Percentiles rank a stretch among this genome's conserved stretches.
phyloP scores from a whole-genome alignment of 2,113 vertebrate genomes.

The Platycercus adscitus region DNA sequence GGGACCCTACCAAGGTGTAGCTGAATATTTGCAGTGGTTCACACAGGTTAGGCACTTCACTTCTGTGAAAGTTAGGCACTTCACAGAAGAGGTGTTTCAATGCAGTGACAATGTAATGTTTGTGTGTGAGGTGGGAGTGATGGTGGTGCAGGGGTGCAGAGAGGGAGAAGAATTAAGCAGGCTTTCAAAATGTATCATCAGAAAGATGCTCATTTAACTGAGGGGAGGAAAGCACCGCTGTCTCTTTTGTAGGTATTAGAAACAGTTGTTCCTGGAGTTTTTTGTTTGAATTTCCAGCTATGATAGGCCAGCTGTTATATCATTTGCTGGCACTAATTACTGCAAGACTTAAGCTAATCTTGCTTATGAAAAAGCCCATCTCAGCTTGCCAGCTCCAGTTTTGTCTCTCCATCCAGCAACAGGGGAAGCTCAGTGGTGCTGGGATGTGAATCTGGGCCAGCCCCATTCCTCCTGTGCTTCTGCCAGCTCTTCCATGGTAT shows the following conservation, averaged over 20 bases:
- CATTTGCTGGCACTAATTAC: not conserved
- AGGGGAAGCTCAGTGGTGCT: fast-evolving
- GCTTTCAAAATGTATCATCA: not conserved
- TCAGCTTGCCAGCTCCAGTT: not conserved
- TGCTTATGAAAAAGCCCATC: not conserved
- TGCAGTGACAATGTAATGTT: not conserved
- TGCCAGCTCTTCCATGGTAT: not conserved
- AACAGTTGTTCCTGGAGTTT: not conserved
- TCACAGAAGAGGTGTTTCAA: not conserved
- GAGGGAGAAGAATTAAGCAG: not conserved
- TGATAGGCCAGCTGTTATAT: not conserved
- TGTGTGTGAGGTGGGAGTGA: not conserved
- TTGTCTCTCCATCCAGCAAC: not conserved
- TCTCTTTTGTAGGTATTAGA: not conserved
- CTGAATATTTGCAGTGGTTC: not conserved
- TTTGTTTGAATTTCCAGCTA: not conserved
- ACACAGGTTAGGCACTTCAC: not conserved
- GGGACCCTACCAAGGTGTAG: not conserved
- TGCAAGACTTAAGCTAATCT: not conserved
- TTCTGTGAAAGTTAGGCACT: not conserved
- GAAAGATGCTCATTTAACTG: not conserved
- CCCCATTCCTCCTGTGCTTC: not conserved
- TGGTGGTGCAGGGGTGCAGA: not conserved
- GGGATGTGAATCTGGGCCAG: fast-evolving
- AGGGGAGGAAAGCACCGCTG: fast-evolving